These are phyloP conservation scores for Lophius piscatorius DNA, from an alignment of 2,113 vertebrate genomes.

Conservation along the genomic window DNA sequence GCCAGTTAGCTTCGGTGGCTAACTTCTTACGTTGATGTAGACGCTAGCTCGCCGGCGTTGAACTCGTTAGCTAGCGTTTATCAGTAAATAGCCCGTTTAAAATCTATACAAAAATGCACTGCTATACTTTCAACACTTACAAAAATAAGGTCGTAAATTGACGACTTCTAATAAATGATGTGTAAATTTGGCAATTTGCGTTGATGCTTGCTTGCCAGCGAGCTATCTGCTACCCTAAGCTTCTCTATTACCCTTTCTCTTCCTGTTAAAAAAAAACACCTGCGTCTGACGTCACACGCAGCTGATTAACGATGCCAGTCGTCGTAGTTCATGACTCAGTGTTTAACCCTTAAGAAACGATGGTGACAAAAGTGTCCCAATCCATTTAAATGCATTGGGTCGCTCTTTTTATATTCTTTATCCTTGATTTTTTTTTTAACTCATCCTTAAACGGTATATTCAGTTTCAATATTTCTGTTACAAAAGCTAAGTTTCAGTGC, in stretches of 20 bases:
- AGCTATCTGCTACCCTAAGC: slow-evolving; percentile 38
- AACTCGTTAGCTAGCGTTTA: slow-evolving; percentile 23
- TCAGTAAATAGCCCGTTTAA: slow-evolving; percentile 20
- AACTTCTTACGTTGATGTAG: slow-evolving; percentile 55
- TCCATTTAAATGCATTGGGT: too few relatives aligned
- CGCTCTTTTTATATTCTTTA: too few relatives aligned
- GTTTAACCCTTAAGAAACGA: too few relatives aligned
- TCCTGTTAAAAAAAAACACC: slow-evolving; percentile 62
- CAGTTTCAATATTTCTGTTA: too few relatives aligned
- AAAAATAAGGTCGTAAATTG: neutral
- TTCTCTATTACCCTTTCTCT: slow-evolving; percentile 73
- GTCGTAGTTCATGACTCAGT: too few relatives aligned
- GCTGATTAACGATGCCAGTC: neutral
- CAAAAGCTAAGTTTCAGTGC: too few relatives aligned
- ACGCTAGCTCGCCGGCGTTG: slow-evolving; percentile 36
- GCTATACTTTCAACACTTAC: neutral
- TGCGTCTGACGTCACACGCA: slow-evolving; percentile 59
- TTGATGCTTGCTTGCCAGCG: slow-evolving; percentile 24
- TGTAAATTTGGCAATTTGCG: slow-evolving; percentile 60
- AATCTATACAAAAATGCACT: neutral
- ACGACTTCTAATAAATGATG: neutral
- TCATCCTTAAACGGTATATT: too few relatives aligned
- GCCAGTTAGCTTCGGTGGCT: slow-evolving; percentile 43
- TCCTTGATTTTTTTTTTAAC: too few relatives aligned
- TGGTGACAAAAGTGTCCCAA: too few relatives aligned